Percentiles rank a stretch among this genome's conserved stretches.
Evolutionary conservation across 2,888 invertebrate species (phyloP).

Genomic region (Candidula unifasciata): DNA sequence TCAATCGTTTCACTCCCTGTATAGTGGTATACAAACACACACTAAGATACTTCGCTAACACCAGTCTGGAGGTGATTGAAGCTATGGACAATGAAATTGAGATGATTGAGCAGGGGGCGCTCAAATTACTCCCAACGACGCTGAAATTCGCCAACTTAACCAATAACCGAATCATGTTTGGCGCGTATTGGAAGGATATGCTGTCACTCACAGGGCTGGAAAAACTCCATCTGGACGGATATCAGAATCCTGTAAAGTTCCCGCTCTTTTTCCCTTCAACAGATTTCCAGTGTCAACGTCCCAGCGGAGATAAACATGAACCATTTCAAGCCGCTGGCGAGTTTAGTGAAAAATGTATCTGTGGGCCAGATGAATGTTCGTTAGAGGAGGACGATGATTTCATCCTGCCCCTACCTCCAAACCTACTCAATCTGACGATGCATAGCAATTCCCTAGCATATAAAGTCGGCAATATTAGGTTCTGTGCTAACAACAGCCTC

Average conservation of each 20-base stretch:
- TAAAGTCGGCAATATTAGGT: constrained; percentile 21
- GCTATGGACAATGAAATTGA: constrained; percentile 51
- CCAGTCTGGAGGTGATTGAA: constrained; percentile 46
- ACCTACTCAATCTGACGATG: constrained; percentile 26
- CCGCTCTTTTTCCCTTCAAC: neutral
- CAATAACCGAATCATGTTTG: constrained; percentile 47
- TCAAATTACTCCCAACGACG: constrained; percentile 46
- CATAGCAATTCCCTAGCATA: constrained; percentile 46
- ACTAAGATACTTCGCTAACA: constrained; percentile 21
- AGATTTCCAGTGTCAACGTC: constrained; percentile 24
- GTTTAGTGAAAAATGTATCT: neutral
- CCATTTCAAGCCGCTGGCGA: too few species aligned
- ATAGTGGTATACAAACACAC: constrained; percentile 28
- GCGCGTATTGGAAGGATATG: constrained; percentile 49
- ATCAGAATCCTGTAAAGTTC: neutral
- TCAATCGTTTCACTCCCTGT: constrained; percentile 32
- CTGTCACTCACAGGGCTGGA: constrained; percentile 19
- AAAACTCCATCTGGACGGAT: constrained; percentile 36
- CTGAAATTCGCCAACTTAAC: constrained; percentile 28
- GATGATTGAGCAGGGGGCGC: constrained; percentile 47
- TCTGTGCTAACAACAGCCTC: constrained; percentile 41
- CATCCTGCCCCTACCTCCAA: constrained; percentile 40
- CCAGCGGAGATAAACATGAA: neutral
- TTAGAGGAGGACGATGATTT: neutral
- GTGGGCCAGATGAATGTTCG: neutral